Base-by-base conservation (phyloP, 2,888 invertebrate species). In the Hydrotaea cyrtoneurina region DNA sequence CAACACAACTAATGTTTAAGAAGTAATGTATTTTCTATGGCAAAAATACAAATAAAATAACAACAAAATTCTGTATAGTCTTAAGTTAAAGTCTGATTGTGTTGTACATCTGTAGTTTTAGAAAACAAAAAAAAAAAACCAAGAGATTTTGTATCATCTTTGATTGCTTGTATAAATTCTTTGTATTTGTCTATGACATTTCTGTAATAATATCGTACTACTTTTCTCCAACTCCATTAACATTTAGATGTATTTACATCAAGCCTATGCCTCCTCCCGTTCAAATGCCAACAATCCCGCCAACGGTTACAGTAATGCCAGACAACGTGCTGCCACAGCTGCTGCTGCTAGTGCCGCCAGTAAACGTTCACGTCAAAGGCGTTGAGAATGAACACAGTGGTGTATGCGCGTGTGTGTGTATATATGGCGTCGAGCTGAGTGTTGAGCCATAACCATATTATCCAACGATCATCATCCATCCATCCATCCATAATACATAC, bases 201-300 rank as follows among this genome's bases (percentile, higher is more conserved):
- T 55, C 5, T 26, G 15, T 59, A 59, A 23, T 59, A 59, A 59
- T 50, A n/a, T 7, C 50, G 10, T 5, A n/a, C 50, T n/a, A 50
- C n/a, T 66, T 79, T 80, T 83, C 78, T 80, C 46, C 71, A n/a
- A n/a, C 77, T 36, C 64, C 73, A 64, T 23, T 17, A 66, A 31
- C 36, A 73, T 78, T 73, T 84, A 85, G 85, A 82, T 82, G 82
- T 85, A 80, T 80, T 74, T 64, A 85, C 82, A 79, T 82, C 82
- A 79, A 66, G 69, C 73, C 57, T 66, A 39, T 62, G 43, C 57
- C 53, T 46, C 31, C 26, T 46, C 71, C 75, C 78, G 80, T 78
- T 84, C 23, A 36, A 82, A 4, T 80, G 74, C 55, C 83, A 83
- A 10, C 81, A 66, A 62, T 66, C 50, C 64, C 55, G 72, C 15